phyloP scores from a whole-genome alignment of 2,888 invertebrate species.

The Venusia cambrica region DNA sequence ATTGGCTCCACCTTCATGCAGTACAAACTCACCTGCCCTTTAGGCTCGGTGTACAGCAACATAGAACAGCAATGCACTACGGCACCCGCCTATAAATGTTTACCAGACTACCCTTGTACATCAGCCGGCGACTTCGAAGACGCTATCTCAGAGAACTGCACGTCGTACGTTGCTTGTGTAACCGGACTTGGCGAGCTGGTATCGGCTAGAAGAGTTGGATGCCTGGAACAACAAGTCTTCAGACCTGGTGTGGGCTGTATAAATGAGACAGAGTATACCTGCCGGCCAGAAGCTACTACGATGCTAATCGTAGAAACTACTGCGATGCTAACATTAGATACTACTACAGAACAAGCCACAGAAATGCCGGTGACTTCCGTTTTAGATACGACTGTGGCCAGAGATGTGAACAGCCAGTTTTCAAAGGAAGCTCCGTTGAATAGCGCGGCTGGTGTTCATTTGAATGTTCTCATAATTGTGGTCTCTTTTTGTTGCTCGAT shows the following conservation, averaged over 20 bases:
- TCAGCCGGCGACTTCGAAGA: conserved; percentile 47
- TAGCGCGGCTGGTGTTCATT: conserved; percentile 9
- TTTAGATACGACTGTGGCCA: no score
- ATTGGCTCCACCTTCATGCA: conserved; percentile 47
- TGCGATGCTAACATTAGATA: no score
- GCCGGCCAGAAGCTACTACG: conserved; percentile 24
- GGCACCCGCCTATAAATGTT: conserved; percentile 55
- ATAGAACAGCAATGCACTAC: conserved; percentile 60
- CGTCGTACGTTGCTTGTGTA: conserved; percentile 52
- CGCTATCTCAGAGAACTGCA: conserved; percentile 39
- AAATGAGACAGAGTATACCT: conserved; percentile 40
- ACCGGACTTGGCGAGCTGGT: conserved; percentile 45
- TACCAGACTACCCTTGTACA: conserved; percentile 49
- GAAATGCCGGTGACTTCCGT: no score
- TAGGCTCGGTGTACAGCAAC: conserved; percentile 58
- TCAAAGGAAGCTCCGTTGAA: conserved; percentile 15
- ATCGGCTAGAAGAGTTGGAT: conserved; percentile 51
- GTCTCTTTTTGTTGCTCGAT: conserved; percentile 16
- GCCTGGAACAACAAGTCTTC: conserved; percentile 47
- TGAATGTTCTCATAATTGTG: conserved; percentile 11
- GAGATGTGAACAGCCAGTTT: conserved; percentile 7
- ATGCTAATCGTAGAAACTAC: conserved; percentile 7
- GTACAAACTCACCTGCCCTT: conserved; percentile 59
- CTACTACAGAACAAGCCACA: no score
- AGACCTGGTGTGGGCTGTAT: conserved; percentile 43